Evolutionary conservation across 2,888 invertebrate species (phyloP).

Genomic region (Leucophenga montana): DNA sequence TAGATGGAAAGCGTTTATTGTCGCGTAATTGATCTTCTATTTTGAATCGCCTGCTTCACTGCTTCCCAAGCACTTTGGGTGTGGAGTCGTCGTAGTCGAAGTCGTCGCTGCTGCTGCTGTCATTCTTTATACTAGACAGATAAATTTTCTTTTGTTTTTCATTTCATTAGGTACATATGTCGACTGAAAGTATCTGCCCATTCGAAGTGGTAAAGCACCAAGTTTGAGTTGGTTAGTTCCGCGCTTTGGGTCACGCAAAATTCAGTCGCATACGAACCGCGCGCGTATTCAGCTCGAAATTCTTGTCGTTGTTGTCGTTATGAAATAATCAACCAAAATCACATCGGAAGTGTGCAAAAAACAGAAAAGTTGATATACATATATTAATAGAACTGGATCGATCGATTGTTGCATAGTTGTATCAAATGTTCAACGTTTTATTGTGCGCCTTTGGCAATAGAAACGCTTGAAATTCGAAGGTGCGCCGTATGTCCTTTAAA

Average conservation of each 20-base stretch:
- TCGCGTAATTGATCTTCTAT: conserved; percentile 63
- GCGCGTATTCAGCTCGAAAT: conserved; percentile 63
- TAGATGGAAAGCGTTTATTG: conserved; percentile 42
- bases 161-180: background rate
- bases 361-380: too few species aligned
- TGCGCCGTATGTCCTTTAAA: too few species aligned
- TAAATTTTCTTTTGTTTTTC: conserved; percentile 6
- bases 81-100: conserved; percentile 37
- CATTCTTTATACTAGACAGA: conserved; percentile 42
- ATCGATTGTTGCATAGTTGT: too few species aligned
- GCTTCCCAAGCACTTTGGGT: conserved; percentile 17
- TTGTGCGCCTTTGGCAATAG: too few species aligned
- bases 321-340: too few species aligned
- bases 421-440: too few species aligned
- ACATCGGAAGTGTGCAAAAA: too few species aligned
- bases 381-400: too few species aligned
- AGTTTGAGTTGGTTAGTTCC: conserved; percentile 54
- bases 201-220: conserved; percentile 5
- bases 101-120: conserved; percentile 31
- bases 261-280: conserved; percentile 67
- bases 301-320: too few species aligned
- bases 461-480: too few species aligned
- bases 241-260: conserved; percentile 61
- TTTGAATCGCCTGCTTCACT: conserved; percentile 46
- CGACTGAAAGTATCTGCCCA: too few species aligned